A percentile compares a stretch with the other conserved stretches of the same genome.
Conservation (phyloP, 2,113 vertebrate genomes). For the Sminthopsis crassicaudata region DNA sequence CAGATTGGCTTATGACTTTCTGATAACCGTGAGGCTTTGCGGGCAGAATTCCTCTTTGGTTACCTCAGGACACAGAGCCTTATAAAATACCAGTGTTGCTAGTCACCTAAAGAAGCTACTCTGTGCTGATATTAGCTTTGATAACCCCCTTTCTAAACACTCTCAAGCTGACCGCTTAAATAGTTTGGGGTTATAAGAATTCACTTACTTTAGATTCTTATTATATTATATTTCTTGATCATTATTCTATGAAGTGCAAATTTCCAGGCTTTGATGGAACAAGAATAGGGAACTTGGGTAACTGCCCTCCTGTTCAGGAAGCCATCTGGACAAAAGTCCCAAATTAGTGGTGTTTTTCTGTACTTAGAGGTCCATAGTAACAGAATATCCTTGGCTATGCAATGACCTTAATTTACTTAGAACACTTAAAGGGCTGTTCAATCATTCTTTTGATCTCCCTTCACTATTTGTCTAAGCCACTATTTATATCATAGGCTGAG, state of each 20-base stretch:
- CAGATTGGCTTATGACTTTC: background rate
- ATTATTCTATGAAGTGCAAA: background rate
- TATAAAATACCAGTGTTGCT: background rate
- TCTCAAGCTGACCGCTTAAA: background rate
- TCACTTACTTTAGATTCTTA: background rate
- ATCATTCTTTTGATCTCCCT: slow-evolving; percentile 99
- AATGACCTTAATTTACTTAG: slow-evolving; percentile 97
- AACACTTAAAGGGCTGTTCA: slow-evolving; percentile 96
- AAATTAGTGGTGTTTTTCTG: slow-evolving; percentile 95
- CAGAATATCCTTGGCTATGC: slow-evolving; percentile 96
- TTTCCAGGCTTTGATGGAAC: background rate
- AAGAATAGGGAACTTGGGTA: background rate
- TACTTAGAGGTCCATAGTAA: slow-evolving; percentile 96
- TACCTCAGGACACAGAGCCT: background rate
- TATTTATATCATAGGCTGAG: slow-evolving; percentile 99
- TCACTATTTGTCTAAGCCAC: slow-evolving; percentile 98
- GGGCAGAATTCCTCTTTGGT: background rate
- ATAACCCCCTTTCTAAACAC: background rate
- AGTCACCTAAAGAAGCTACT: background rate
- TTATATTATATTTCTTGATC: background rate
- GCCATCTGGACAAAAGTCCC: slow-evolving; percentile 77
- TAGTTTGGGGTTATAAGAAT: background rate
- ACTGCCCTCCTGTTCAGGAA: background rate
- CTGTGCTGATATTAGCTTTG: background rate
- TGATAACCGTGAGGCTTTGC: background rate